Base-by-base conservation (phyloP, 2,888 invertebrate genomes). In the Campopleginae sp. region DNA sequence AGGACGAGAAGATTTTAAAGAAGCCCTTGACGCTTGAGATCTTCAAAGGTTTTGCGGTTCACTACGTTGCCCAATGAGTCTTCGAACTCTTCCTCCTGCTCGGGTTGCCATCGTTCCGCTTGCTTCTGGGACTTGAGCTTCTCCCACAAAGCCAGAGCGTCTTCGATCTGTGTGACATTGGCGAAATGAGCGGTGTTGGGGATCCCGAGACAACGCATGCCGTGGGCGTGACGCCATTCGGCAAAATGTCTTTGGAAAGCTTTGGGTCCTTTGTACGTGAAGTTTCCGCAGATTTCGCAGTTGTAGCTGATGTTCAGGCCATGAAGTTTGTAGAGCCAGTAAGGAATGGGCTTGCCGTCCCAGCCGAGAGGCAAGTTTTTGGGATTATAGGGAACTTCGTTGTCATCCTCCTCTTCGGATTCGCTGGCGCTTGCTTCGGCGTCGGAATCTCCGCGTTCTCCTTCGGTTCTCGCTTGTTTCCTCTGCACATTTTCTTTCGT, bases 181-280 rank as follows among this genome's bases (percentile, higher is more conserved):
- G 99, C 99, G 94, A 99, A 99, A 94, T 99, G 99, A 0, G 99
- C 99, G 0, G 99, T 99, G 94, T 99, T 99, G 0, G 99, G 99
- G 89, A 99, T 99, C 7, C 99, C 99, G 19, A 99, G 95, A 93
- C 99, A 99, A 31, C 99, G 95, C 99, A 99, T 99, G 48, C 99
- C 99, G 93, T 97, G 97, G 14, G 97, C 97, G 91, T 97, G 97
- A 33, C 97, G 94, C 97, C 97, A 97, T 93, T 97, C 97, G 0
- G 99, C 99, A 95, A 99, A 99, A 94, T 99, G 99, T 70, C 99
- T 95, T 94, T 99, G 99, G 94, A 99, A 99, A 27, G 99, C 99
- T 94, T 99, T 99, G 0, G 99, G 99, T 0, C 99, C 99, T 92
- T 97, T 99, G 94, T 99, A 99, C 0, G 98, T 98, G 91, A 97